These are phyloP conservation scores for Silurus asotus DNA, from an alignment of 2,113 vertebrate species.

Conservation along the genomic window DNA sequence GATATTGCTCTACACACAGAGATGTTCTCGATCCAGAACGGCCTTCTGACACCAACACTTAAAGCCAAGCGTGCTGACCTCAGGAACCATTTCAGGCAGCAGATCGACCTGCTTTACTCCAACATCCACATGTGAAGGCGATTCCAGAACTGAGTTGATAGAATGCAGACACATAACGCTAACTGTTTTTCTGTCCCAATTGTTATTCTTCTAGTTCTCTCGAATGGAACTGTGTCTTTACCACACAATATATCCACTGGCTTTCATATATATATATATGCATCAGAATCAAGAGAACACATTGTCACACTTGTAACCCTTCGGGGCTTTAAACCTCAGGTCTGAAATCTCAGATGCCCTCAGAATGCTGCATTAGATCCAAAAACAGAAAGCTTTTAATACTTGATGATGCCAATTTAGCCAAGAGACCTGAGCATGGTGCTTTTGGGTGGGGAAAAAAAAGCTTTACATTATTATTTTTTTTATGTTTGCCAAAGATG, in stretches of 20 bases:
- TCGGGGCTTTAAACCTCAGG: slow-evolving; percentile 15
- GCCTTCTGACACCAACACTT: slow-evolving; percentile 92
- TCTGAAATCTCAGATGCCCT: neutral
- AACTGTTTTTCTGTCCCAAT: neutral
- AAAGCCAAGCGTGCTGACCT: slow-evolving; percentile 90
- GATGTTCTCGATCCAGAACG: slow-evolving; percentile 89
- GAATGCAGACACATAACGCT: neutral
- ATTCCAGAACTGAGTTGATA: neutral
- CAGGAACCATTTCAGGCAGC: slow-evolving; percentile 78
- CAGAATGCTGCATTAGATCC: slow-evolving; percentile 7
- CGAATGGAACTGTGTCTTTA: slow-evolving; percentile 8
- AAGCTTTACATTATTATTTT: neutral
- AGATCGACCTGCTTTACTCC: slow-evolving; percentile 90
- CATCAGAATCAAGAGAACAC: neutral
- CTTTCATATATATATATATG: slow-evolving; percentile 18
- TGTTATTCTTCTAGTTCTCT: neutral
- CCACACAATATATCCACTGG: neutral
- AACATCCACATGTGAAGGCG: slow-evolving; percentile 77
- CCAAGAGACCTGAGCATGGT: neutral
- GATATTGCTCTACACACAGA: slow-evolving; percentile 82
- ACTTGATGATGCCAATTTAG: neutral
- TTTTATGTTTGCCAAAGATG: neutral
- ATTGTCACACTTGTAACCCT: neutral
- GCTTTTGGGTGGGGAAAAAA: neutral
- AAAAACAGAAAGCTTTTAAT: neutral